A percentile compares a stretch with the other conserved stretches of the same genome.
These are phyloP conservation scores for Drosophila micromelanica DNA, from an alignment of 1,140 invertebrate species.

Conservation along the genomic window DNA sequence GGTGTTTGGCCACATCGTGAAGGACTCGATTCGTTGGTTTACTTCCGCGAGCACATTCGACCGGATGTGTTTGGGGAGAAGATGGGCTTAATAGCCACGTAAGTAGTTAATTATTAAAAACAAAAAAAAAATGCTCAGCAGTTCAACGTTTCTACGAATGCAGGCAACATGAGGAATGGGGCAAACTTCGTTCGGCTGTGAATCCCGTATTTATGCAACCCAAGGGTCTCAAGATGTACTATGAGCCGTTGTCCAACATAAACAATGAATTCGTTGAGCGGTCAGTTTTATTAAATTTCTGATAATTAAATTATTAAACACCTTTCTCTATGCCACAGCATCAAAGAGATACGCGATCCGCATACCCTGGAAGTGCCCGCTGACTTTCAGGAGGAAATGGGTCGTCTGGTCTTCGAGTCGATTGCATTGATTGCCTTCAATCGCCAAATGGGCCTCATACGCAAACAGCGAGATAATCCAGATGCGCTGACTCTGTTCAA, in stretches of 20 bases:
- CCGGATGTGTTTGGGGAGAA: conserved; percentile 44
- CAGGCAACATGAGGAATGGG: conserved; percentile 60
- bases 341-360: conserved; percentile 60
- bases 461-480: conserved; percentile 39
- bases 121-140: not conserved
- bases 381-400: conserved; percentile 44
- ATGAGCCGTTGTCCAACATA: conserved; percentile 58
- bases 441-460: conserved; percentile 51
- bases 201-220: conserved; percentile 78
- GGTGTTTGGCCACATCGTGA: conserved; percentile 73
- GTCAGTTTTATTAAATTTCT: conserved; percentile 21
- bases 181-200: conserved; percentile 49
- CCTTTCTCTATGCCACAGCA: conserved; percentile 23
- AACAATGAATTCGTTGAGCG: conserved; percentile 74
- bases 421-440: conserved; percentile 42
- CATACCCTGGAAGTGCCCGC: conserved; percentile 46
- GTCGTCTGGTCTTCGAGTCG: conserved; percentile 44
- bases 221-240: conserved; percentile 53
- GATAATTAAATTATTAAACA: too few relatives aligned
- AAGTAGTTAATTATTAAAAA: conserved; percentile 2
- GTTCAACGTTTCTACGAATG: not conserved
- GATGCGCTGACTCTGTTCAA: conserved; percentile 31
- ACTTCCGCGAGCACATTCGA: conserved; percentile 53
- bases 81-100: conserved; percentile 54
- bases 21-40: conserved; percentile 52